Conservation (phyloP, 1,140 invertebrate genomes). For the Listronotus oregonensis region DNA sequence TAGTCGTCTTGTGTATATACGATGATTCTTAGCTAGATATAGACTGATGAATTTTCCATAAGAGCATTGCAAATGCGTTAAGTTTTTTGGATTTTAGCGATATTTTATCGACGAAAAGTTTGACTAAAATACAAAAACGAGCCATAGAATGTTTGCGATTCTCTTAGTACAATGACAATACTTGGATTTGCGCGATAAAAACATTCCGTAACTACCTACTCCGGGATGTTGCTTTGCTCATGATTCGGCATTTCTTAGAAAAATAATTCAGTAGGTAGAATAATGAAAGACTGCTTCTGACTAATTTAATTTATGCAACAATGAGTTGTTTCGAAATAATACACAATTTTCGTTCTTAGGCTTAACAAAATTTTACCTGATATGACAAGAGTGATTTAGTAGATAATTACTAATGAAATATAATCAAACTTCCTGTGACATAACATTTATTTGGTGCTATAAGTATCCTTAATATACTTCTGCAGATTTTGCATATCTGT, state of each 20-base stretch:
- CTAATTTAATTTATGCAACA: constrained; percentile 3
- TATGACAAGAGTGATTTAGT: background rate
- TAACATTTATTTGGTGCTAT: constrained; percentile 5
- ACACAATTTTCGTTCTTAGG: background rate
- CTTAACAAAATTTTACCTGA: constrained; percentile 6
- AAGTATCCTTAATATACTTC: background rate
- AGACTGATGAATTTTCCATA: constrained; percentile 1
- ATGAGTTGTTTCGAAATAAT: background rate
- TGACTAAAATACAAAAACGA: constrained; percentile 1
- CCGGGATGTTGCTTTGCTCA: background rate
- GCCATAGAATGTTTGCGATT: background rate
- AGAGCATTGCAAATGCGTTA: constrained; percentile 2
- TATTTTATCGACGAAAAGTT: background rate
- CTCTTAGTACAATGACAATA: background rate
- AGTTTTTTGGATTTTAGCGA: constrained; percentile 8
- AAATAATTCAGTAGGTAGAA: background rate
- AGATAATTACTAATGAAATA: background rate
- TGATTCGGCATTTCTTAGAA: background rate
- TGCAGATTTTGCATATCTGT: background rate
- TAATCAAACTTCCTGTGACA: constrained; percentile 15
- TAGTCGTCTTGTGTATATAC: constrained; percentile 29
- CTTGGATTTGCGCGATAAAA: background rate
- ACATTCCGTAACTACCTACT: constrained; percentile 1
- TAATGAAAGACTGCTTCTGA: constrained; percentile 11
- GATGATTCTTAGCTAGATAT: constrained; percentile 6